Evolutionary conservation across 2,113 vertebrate species (phyloP), one percentile per base, ranked within the genome.

Genomic region (Onychorhynchus coronatus): DNA sequence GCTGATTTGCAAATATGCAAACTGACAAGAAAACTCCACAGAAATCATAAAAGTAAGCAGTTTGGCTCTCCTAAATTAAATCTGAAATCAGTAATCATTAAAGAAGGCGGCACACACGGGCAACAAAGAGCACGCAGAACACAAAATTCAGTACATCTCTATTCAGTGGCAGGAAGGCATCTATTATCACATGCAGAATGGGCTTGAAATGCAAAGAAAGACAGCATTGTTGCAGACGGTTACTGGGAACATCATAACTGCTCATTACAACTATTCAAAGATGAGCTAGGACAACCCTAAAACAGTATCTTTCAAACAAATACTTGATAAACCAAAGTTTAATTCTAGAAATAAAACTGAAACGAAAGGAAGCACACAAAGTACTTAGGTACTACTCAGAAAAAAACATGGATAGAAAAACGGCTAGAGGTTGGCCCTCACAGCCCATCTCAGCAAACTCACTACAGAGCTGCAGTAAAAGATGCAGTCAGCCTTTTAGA

Each of bases 401-500:
- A 88, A 95, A 95, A 72, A 27, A 30, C 61, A 8, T 3, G 14
- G 79, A 68, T 9, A 30, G 81, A 91, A 89, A 89, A 71, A 27
- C 14, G 3, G 47, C 68, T 77, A 11, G 58, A 76, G 55, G 46
- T 14, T 88, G 88, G 93, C 81, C 91, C 77, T 72, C 85, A 59
- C 33, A 74, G 84, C 66, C 74, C 6, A 76, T 88, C 91, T 87
- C 72, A 0, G 89, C 75, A 77, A 95, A 84, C 91, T 74, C 8
- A 0, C 84, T 77, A 77, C 6, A 89, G 84, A 93, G 79, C 92
- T 88, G 61, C 81, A 96, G 71, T 93, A 90, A 97, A 94, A 95
- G 96, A 97, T 88, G 95, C 95, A 97, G 94, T 94, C 93, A 94
- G 93, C 76, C 87, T 91, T 97, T 95, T 65, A 96, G 92, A 86